These are phyloP conservation scores for Oikopleura dioica DNA, from an alignment of 23 tunicate genomes.

Conservation along the genomic window DNA sequence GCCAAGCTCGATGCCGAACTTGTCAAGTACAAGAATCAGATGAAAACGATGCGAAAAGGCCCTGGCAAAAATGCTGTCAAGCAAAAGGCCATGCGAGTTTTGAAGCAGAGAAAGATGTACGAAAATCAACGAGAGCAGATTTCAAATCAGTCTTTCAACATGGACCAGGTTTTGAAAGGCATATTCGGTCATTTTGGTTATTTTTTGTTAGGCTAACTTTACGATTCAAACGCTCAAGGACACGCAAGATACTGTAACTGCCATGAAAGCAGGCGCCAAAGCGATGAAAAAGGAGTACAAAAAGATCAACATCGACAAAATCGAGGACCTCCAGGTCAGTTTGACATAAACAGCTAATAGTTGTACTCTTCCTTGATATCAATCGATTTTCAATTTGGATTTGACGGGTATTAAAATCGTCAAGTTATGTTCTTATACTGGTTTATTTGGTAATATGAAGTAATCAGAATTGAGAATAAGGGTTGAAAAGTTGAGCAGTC, in stretches of 20 bases:
- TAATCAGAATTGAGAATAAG: too few relatives aligned
- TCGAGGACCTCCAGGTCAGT: slow-evolving; percentile 26
- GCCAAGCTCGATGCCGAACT: slow-evolving; percentile 92
- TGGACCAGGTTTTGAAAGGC: slow-evolving; percentile 33
- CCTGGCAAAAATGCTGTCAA: slow-evolving; percentile 68
- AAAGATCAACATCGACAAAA: slow-evolving; percentile 52
- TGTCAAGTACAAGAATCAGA: slow-evolving; percentile 58
- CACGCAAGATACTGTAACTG: slow-evolving; percentile 62
- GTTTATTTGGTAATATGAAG: too few relatives aligned
- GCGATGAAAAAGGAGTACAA: slow-evolving; percentile 89
- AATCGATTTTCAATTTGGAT: too few relatives aligned
- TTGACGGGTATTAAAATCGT: too few relatives aligned
- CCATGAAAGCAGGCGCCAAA: slow-evolving; percentile 85
- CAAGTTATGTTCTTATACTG: too few relatives aligned
- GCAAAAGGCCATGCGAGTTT: slow-evolving; percentile 48
- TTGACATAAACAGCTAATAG: too few relatives aligned
- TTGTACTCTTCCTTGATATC: too few relatives aligned
- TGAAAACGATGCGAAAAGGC: slow-evolving; percentile 86
- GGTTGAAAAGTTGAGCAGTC: too few relatives aligned
- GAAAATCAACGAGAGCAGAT: slow-evolving; percentile 60
- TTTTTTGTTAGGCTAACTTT: slow-evolving; percentile 24
- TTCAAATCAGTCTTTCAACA: slow-evolving; percentile 76
- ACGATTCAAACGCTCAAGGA: slow-evolving; percentile 81
- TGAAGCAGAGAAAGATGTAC: slow-evolving; percentile 76
- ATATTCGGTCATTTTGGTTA: not conserved